phyloP scores from a whole-genome alignment of 1,140 invertebrate species.

The Drosophila cardini region DNA sequence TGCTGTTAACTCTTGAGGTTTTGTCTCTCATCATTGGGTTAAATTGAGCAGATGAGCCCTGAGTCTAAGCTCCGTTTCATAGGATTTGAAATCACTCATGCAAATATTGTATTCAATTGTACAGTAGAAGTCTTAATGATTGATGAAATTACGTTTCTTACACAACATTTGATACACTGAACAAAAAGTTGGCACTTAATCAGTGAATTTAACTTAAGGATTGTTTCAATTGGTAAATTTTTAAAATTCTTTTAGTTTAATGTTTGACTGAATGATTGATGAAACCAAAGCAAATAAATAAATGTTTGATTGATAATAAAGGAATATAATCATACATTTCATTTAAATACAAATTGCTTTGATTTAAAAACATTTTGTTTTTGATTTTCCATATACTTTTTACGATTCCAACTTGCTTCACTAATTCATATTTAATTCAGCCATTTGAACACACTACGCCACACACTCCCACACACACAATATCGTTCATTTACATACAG shows the following conservation, averaged over 20 bases:
- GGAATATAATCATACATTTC: too few species aligned
- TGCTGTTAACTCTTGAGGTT: conserved; percentile 48
- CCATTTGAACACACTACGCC: conserved; percentile 6
- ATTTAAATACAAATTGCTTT: too few species aligned
- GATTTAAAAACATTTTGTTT: neutral
- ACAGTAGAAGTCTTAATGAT: conserved; percentile 33
- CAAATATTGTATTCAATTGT: conserved; percentile 19
- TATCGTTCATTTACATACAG: conserved; percentile 43
- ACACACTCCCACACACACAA: neutral
- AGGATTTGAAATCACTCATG: conserved; percentile 30
- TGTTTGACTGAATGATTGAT: neutral
- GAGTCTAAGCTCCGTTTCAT: conserved; percentile 15
- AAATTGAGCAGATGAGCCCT: conserved; percentile 43
- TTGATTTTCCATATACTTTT: conserved; percentile 10
- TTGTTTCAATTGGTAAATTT: too few species aligned
- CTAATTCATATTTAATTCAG: conserved; percentile 22
- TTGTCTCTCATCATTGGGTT: conserved; percentile 8
- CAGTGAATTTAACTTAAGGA: too few species aligned
- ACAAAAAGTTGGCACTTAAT: neutral
- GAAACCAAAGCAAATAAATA: too few species aligned
- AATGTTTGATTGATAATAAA: neutral
- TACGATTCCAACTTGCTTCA: conserved; percentile 21
- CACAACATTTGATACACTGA: neutral
- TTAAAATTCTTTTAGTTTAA: neutral
- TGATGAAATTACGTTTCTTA: conserved; percentile 21